Percentiles rank a stretch among this genome's conserved stretches.
These are phyloP conservation scores for Arge pagana DNA, from an alignment of 2,888 invertebrate species.

Conservation along the genomic window DNA sequence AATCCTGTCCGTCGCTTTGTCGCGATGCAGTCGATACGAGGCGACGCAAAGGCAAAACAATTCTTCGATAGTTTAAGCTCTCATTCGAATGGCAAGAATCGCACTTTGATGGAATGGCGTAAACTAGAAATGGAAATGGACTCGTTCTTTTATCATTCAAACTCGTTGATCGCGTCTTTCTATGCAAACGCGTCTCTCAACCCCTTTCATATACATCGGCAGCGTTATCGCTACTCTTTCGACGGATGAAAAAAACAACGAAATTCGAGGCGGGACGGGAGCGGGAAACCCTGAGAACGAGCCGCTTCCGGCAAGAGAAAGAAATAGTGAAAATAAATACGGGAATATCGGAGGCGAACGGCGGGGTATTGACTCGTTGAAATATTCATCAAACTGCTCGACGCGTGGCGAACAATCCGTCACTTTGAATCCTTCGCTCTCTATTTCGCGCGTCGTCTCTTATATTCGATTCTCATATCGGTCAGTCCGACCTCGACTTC, in stretches of 20 bases:
- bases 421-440: too few species aligned
- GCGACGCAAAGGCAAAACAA: too few species aligned
- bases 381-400: constrained; percentile 11
- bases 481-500: too few species aligned
- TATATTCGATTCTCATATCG: too few species aligned
- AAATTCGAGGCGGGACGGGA: too few species aligned
- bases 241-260: too few species aligned
- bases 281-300: too few species aligned
- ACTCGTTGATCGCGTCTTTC: constrained; percentile 14
- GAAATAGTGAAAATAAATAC: constrained; percentile 12
- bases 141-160: constrained; percentile 5
- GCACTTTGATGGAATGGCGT: too few species aligned
- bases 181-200: constrained; percentile 12
- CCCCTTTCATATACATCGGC: constrained; percentile 14
- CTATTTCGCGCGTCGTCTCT: too few species aligned
- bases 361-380: neutral
- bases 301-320: too few species aligned
- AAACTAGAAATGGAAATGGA: constrained; percentile 11
- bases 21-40: neutral
- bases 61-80: neutral
- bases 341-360: neutral
- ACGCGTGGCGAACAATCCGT: constrained; percentile 11
- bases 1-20: too few species aligned
- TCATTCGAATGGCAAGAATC: too few species aligned
- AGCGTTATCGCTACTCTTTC: constrained; percentile 8